phyloP scores from a whole-genome alignment of 2,888 invertebrate genomes.

The Venusia cambrica region DNA sequence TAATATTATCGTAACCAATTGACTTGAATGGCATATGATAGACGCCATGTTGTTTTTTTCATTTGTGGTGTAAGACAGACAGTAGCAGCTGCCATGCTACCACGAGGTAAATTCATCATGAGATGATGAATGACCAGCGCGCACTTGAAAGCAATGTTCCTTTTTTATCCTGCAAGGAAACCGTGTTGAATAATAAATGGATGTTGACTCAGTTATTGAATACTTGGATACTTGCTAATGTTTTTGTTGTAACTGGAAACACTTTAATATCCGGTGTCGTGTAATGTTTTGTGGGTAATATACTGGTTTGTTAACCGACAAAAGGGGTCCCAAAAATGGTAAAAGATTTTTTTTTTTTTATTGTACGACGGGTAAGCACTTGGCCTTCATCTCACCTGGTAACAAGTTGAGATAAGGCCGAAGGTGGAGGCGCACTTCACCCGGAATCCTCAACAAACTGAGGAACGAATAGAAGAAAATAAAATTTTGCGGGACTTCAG shows the following conservation, averaged over 20 bases:
- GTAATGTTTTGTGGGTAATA: too few relatives aligned
- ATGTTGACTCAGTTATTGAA: slow-evolving; percentile 10
- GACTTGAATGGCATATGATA: slow-evolving; percentile 64
- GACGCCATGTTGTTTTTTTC: slow-evolving; percentile 40
- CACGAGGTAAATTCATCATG: slow-evolving; percentile 60
- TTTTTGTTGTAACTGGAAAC: slow-evolving; percentile 10
- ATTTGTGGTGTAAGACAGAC: slow-evolving; percentile 41
- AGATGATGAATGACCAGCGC: slow-evolving; percentile 49
- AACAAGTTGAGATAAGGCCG: too few relatives aligned
- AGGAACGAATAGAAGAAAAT: too few relatives aligned
- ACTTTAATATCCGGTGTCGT: slow-evolving; percentile 1
- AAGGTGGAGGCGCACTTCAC: too few relatives aligned
- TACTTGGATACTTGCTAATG: background rate
- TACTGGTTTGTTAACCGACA: slow-evolving; percentile 6
- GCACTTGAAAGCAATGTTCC: slow-evolving; percentile 30
- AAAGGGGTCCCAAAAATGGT: too few relatives aligned
- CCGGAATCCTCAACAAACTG: too few relatives aligned
- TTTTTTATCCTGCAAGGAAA: slow-evolving; percentile 34
- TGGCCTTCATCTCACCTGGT: too few relatives aligned
- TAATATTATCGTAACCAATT: slow-evolving; percentile 66
- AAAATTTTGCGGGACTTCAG: too few relatives aligned
- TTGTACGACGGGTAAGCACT: too few relatives aligned
- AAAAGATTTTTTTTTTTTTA: too few relatives aligned
- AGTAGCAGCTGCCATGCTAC: slow-evolving; percentile 54
- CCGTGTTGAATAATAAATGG: slow-evolving; percentile 26